These are phyloP conservation scores for Drosophila mimica DNA, from an alignment of 2,888 invertebrate species.

Conservation along the genomic window DNA sequence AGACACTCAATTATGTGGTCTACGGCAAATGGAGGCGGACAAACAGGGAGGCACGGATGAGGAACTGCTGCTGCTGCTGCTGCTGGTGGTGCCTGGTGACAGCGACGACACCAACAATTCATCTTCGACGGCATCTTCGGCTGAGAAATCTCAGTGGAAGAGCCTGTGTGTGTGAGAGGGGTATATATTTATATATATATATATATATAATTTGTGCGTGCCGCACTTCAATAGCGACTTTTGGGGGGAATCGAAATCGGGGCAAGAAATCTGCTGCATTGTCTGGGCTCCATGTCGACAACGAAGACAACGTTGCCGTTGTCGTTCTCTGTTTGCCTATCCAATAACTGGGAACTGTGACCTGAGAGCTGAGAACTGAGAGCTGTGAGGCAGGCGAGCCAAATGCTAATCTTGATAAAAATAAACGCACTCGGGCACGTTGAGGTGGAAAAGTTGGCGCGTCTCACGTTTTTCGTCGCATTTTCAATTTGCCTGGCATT, in stretches of 20 bases:
- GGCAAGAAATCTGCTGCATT: conserved; percentile 59
- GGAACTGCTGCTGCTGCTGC: conserved; percentile 17
- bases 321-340: conserved; percentile 65
- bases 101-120: conserved; percentile 69
- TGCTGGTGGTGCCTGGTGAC: conserved; percentile 30
- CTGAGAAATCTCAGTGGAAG: conserved; percentile 28
- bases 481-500: conserved; percentile 79
- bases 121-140: conserved; percentile 58
- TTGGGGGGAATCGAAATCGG: conserved; percentile 27
- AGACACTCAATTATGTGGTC: conserved; percentile 63
- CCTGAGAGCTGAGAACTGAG: not conserved
- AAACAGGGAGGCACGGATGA: not conserved
- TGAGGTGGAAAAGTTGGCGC: conserved; percentile 69
- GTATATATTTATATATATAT: not conserved
- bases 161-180: not conserved
- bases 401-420: conserved; percentile 80
- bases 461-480: conserved; percentile 78
- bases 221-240: conserved; percentile 70
- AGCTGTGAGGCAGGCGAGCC: conserved; percentile 25
- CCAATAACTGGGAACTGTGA: conserved; percentile 56
- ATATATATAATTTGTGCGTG: conserved; percentile 64
- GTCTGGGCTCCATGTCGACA: conserved; percentile 42
- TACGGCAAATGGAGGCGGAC: conserved; percentile 11
- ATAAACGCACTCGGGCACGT: conserved; percentile 79
- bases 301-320: conserved; percentile 29